Base-by-base conservation (phyloP, 2,888 invertebrate genomes). In the Heliconius ethilla region DNA sequence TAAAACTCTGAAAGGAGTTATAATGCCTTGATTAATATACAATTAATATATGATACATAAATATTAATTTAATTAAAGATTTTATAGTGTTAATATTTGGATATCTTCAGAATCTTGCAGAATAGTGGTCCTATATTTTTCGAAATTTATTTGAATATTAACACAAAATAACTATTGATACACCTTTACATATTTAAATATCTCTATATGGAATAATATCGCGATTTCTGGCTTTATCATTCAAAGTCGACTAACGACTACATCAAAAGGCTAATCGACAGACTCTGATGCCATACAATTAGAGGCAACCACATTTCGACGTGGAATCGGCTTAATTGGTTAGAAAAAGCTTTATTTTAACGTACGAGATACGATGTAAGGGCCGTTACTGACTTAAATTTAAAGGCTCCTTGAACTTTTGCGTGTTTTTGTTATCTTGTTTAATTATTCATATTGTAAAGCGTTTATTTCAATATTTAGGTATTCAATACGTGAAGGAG, bases 261-360 rank as follows among this genome's bases (percentile, higher is more conserved):
- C 67, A 67, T 67, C 67, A 67, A 40, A 67, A 67, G n/a, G 67
- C n/a, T 67, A 67, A 67, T 67, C 67, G 67, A 67, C 37, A 37
- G 51, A 18, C 6, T 67, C 67, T 67, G 67, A 40, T 37, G 67
- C 25, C 25, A 67, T 25, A 67, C 67, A 67, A 67, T 67, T 67
- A 67, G 67, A 67, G 67, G 37, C 6, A 40, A 40, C 37, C 67
- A 67, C 40, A n/a, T 67, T 67, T 40, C 67, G 67, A 25, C 40
- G 37, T 13, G n/a, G 15, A 67, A 40, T 67, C n/a, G 25, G 40
- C 40, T 40, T 67, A 67, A 67, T 67, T 67, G 67, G 15, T 67
- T 40, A 40, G 67, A 67, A 67, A 67, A 67, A 40, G 67, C 67
- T 67, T 40, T 67, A 40, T 67, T 67, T 40, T 40, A 37, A 67